Evolutionary conservation across 2,888 invertebrate species (phyloP).

Genomic region (Pristionchus entomophagus): DNA sequence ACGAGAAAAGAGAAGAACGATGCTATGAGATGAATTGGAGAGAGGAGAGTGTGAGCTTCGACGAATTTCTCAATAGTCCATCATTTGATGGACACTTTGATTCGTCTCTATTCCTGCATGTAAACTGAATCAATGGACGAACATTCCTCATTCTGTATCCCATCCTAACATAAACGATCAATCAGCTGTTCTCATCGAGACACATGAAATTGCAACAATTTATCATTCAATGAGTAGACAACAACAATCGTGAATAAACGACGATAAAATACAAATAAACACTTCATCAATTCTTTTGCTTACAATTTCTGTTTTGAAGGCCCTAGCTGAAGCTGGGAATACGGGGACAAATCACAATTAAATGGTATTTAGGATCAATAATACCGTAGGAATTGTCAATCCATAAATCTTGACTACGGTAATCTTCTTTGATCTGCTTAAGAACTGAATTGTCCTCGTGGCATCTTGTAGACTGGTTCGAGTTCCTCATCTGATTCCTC

Average conservation of each 20-base stretch:
- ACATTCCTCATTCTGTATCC: too few relatives aligned
- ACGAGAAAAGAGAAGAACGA: background rate
- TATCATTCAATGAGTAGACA: background rate
- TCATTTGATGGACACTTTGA: too few relatives aligned
- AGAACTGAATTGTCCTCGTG: conserved; percentile 51
- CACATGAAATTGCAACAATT: background rate
- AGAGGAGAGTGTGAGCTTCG: conserved; percentile 1
- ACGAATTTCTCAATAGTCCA: background rate
- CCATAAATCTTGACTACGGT: background rate
- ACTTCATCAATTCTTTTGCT: background rate
- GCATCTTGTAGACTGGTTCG: conserved; percentile 67
- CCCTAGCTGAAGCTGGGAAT: background rate
- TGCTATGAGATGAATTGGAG: conserved; percentile 25
- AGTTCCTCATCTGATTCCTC: conserved; percentile 66
- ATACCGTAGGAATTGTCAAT: background rate
- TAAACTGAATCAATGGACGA: too few relatives aligned
- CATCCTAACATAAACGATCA: too few relatives aligned
- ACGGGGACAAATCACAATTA: background rate
- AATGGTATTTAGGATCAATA: background rate
- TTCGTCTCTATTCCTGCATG: too few relatives aligned
- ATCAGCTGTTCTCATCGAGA: too few relatives aligned
- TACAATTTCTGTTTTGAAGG: background rate
- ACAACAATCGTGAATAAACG: background rate
- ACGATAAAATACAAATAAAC: background rate
- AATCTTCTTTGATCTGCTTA: background rate